Conservation (phyloP, 2,888 invertebrate species). For the Rhagonycha fulva region DNA sequence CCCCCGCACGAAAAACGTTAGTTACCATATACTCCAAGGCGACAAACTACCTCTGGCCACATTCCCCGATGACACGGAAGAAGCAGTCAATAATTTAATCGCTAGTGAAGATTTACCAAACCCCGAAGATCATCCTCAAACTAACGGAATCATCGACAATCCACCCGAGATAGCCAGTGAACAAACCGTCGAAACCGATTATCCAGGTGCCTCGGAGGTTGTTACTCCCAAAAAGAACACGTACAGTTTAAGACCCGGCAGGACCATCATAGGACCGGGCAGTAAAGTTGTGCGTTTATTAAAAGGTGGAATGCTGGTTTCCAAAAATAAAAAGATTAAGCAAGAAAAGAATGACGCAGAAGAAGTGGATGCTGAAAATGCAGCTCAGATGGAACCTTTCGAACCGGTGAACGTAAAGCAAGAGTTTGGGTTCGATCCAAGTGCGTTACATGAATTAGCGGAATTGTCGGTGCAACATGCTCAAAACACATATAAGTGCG, state of each 20-base stretch:
- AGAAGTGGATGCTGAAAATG: conserved; percentile 51
- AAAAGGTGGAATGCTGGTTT: conserved; percentile 53
- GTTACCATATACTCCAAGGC: conserved; percentile 61
- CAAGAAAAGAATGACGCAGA: conserved; percentile 40
- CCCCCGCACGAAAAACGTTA: conserved; percentile 69
- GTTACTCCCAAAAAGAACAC: conserved; percentile 19
- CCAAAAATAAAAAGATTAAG: conserved; percentile 45
- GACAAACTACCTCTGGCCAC: conserved; percentile 60
- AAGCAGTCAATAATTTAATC: conserved; percentile 44
- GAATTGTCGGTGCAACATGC: conserved; percentile 57
- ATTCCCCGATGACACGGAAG: conserved; percentile 53
- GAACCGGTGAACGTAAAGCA: conserved; percentile 2
- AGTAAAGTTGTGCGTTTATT: conserved; percentile 52
- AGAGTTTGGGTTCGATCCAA: conserved; percentile 50
- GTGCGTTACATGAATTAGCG: conserved; percentile 58
- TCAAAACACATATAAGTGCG: conserved; percentile 69
- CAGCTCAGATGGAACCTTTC: background rate
- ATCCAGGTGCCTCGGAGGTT: conserved; percentile 41
- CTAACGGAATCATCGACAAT: conserved; percentile 43
- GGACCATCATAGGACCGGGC: conserved; percentile 52
- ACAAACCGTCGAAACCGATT: conserved; percentile 43
- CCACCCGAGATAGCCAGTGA: conserved; percentile 47
- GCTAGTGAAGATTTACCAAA: conserved; percentile 34
- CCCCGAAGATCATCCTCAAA: conserved; percentile 45
- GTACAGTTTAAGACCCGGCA: conserved; percentile 46